Evolutionary conservation across 1,140 invertebrate species (phyloP), one percentile per base, ranked within the genome.

Genomic region (Drosophila bocqueti): DNA sequence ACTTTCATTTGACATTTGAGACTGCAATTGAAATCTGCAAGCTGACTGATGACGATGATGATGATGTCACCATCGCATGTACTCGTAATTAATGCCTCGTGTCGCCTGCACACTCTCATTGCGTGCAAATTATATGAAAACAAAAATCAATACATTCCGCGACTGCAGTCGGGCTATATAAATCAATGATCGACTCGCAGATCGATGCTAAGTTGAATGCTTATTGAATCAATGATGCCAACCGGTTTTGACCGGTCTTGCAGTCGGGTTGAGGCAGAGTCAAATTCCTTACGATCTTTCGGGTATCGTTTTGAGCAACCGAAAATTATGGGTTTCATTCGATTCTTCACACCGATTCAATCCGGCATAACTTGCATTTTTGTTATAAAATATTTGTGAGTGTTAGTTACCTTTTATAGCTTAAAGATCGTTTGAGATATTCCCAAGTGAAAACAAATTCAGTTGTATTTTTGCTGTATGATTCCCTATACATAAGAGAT

Each of bases 1-100:
- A 81, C 83, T 85, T 85, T 86, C 83, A 69, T 82, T 72, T 82
- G 83, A 85, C 83, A 85, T 85, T 76, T 79, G 73, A 72, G 61
- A 63, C 63, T 77, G 79, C 79, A 82, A 78, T 82, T 78, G 79
- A 77, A 77, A 81, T 82, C 59, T 62, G 64, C 38, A 73, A 72
- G 16, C 57, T 40, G 52, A 63, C 57, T 31, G 42, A 58, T 58
- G 49, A 40, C 52, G 36, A 42, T 18, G 45, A 50, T 52, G 54
- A 57, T 57, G 54, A 57, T 36, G 76, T 77, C 75, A 73, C 76
- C 67, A 87, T 87, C 76, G 71, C 49, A 54, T 58, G 52, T 26
- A 40, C 49, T 42, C 55, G 83, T 77, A 87, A 87, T 87, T 77
- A 89, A 80, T 77, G 72, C 75, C 83, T 47, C 72, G 71, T 83